A percentile compares a stretch with the other conserved stretches of the same genome.
These are phyloP conservation scores for Mellivora capensis DNA, from an alignment of 2,113 vertebrate species.

Conservation along the genomic window DNA sequence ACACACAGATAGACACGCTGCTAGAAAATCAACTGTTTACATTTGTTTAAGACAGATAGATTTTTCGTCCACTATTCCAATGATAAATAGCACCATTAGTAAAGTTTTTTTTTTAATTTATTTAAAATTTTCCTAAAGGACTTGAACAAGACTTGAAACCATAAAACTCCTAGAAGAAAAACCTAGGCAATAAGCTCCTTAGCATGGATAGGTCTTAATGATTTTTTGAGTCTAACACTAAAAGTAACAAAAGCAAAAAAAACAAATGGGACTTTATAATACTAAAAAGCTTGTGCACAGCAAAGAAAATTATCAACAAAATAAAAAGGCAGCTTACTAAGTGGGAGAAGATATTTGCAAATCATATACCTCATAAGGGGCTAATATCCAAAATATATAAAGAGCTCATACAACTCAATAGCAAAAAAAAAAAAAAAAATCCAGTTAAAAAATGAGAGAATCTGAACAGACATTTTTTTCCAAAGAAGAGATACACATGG, in stretches of 20 bases:
- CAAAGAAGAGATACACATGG: background rate
- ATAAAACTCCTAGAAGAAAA: background rate
- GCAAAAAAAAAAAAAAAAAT: background rate
- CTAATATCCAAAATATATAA: background rate
- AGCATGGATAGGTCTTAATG: background rate
- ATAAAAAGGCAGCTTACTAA: background rate
- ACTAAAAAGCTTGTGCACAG: background rate
- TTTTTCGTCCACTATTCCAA: background rate
- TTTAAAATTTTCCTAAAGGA: background rate
- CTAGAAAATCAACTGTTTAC: background rate
- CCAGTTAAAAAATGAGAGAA: background rate
- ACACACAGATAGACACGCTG: accelerated
- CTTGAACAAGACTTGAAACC: background rate
- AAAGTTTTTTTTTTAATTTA: background rate
- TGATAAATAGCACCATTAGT: background rate
- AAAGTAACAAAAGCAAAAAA: background rate
- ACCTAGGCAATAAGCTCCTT: background rate
- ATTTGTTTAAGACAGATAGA: background rate
- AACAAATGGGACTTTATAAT: background rate
- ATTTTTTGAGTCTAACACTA: background rate
- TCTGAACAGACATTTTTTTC: background rate
- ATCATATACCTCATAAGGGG: background rate
- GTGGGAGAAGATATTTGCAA: background rate
- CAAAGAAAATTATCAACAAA: background rate
- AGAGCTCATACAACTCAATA: background rate